phyloP scores from a whole-genome alignment of 2,888 invertebrate genomes.

The Alitta virens region DNA sequence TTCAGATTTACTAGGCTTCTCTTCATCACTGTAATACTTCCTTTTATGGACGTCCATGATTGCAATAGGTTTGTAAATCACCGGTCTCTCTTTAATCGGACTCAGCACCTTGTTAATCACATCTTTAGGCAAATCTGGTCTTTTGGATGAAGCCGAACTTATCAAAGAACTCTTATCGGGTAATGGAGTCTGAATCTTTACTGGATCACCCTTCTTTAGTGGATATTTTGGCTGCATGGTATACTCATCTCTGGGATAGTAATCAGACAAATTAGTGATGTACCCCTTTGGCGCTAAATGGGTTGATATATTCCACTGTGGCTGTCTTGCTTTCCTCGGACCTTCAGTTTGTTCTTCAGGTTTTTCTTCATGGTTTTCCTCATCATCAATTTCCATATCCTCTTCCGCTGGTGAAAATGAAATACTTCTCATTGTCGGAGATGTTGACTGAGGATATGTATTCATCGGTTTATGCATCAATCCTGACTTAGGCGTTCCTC shows the following conservation, averaged over 20 bases:
- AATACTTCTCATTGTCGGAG: too few relatives aligned
- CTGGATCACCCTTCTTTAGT: background rate
- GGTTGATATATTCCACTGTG: constrained; percentile 43
- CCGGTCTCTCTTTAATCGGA: constrained; percentile 33
- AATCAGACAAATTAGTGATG: constrained; percentile 41
- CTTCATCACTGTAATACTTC: constrained; percentile 38
- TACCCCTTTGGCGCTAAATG: constrained; percentile 40
- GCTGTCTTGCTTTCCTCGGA: constrained; percentile 7
- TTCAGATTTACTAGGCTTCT: constrained; percentile 37
- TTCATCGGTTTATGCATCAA: constrained; percentile 9
- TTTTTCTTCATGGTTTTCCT: too few relatives aligned
- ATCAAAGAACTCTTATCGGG: background rate
- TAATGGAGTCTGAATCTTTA: background rate
- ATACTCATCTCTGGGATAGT: constrained; percentile 52
- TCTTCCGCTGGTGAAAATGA: too few relatives aligned
- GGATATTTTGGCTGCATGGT: constrained; percentile 43
- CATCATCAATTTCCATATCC: too few relatives aligned
- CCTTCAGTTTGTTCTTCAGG: background rate
- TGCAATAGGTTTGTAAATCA: constrained; percentile 48
- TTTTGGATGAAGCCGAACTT: constrained; percentile 26
- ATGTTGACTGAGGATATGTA: background rate
- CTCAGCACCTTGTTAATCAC: constrained; percentile 33
- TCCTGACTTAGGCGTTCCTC: background rate
- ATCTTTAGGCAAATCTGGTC: constrained; percentile 41
- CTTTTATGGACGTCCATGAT: constrained; percentile 47